A percentile compares a stretch with the other conserved stretches of the same genome.
Conservation (phyloP, 2,888 invertebrate species). For the Sturmia bella region DNA sequence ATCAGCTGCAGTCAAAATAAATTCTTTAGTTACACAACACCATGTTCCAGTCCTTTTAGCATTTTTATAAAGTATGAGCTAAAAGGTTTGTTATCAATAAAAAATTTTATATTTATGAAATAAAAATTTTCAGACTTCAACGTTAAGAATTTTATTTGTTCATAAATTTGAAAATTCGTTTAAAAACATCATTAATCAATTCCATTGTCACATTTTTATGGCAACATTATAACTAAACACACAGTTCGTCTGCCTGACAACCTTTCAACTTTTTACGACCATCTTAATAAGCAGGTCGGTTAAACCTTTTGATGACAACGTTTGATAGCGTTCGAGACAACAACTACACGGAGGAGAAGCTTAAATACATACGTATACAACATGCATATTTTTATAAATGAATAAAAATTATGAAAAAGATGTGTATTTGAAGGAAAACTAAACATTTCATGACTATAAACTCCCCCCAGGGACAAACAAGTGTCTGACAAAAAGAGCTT, state of each 20-base stretch:
- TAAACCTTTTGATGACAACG: slow-evolving; percentile 56
- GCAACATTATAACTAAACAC: not conserved
- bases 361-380: not conserved
- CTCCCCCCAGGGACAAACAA: slow-evolving; percentile 9
- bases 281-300: slow-evolving; percentile 20
- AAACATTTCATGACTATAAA: slow-evolving; percentile 41
- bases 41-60: slow-evolving; percentile 21
- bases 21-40: not conserved
- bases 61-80: not conserved
- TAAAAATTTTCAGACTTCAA: slow-evolving; percentile 35
- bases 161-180: not conserved
- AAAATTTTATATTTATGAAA: slow-evolving; percentile 35
- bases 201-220: slow-evolving; percentile 20
- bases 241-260: slow-evolving; percentile 3
- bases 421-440: slow-evolving; percentile 15
- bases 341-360: not conserved
- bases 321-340: slow-evolving; percentile 38
- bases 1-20: slow-evolving; percentile 23
- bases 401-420: slow-evolving; percentile 51
- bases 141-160: slow-evolving; percentile 45
- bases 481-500: slow-evolving; percentile 22
- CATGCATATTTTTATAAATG: slow-evolving; percentile 38
- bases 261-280: slow-evolving; percentile 7
- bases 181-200: slow-evolving; percentile 54
- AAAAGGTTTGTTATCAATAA: not conserved